Evolutionary conservation across 2,113 vertebrate species (phyloP), one percentile per base, ranked within the genome.

Genomic region (Columbina picui): DNA sequence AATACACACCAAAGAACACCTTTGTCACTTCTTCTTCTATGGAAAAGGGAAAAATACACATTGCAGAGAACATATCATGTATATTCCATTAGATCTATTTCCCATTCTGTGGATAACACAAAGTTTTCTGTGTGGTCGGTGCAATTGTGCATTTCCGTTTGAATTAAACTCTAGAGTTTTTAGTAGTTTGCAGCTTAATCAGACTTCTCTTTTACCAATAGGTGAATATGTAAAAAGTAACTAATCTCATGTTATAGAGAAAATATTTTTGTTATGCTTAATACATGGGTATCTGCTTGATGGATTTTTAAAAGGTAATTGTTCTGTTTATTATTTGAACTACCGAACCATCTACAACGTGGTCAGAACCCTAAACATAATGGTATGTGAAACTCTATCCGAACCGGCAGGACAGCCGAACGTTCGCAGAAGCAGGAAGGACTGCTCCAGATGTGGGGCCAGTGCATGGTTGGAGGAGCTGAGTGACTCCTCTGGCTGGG

Each of bases 11-110:
- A 60, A 73, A 84, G 59, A 82, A 74, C 49, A 53, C 26, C 50
- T 74, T 93, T 84, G 45, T 61, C 26, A 56, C 43, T 69, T 45
- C 45, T 36, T 26, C 65, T 68, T 81, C 69, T 65, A 59, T 34
- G 71, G 49, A 50, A 88, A 47, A 71, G 41, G 55, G 16, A 27
- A 77, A 60, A 74, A 71, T 27, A 47, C 0, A 0, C 23, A 32
- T 89, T 94, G 36, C 18, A 43, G 49, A 61, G 60, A 76, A 22
- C 0, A 0, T 29, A 8, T 6, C 1, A 8, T 50, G 0, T 30
- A 8, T 78, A 43, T 67, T 61, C 15, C 14, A 9, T 80, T 65
- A 57, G 29, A 32, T 77, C 41, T 84, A 22, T 76, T 85, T 81
- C 22, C 41, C 14, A 6, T 49, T 84, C 6, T 27, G 4, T 75